Conservation (phyloP, 2,113 vertebrate genomes). For the Bos javanicus region DNA sequence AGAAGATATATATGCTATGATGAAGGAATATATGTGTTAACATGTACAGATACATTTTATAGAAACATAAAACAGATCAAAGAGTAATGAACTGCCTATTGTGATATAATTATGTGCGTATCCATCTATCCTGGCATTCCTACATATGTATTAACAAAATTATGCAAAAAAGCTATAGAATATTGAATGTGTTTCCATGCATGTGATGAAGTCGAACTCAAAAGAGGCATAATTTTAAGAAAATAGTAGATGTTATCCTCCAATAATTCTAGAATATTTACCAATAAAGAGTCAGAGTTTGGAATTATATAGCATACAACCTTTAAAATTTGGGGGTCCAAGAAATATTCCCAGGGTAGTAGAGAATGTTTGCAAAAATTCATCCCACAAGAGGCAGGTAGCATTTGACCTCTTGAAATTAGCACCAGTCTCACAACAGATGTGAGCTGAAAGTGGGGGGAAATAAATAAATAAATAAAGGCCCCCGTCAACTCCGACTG, state of each 20-base stretch:
- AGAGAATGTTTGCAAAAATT: not conserved
- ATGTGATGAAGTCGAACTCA: not conserved
- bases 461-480: slow-evolving; percentile 34
- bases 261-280: not conserved
- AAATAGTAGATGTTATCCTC: not conserved
- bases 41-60: not conserved
- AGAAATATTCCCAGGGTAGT: not conserved
- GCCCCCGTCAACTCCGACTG: not conserved
- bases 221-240: not conserved
- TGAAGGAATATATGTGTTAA: not conserved
- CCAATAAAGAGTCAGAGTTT: not conserved
- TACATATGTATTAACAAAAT: not conserved
- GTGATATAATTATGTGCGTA: not conserved
- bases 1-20: not conserved
- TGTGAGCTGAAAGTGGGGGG: not conserved
- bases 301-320: not conserved
- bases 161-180: not conserved
- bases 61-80: not conserved
- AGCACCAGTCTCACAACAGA: not conserved
- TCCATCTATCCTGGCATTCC: not conserved
- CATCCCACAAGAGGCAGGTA: not conserved
- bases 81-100: not conserved
- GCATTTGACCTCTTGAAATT: not conserved
- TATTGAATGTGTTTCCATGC: not conserved
- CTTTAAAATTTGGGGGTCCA: not conserved